A percentile compares a stretch with the other conserved stretches of the same genome.
Evolutionary conservation across 1,140 invertebrate species (phyloP).

Genomic region (Fragariocoptes setiger): DNA sequence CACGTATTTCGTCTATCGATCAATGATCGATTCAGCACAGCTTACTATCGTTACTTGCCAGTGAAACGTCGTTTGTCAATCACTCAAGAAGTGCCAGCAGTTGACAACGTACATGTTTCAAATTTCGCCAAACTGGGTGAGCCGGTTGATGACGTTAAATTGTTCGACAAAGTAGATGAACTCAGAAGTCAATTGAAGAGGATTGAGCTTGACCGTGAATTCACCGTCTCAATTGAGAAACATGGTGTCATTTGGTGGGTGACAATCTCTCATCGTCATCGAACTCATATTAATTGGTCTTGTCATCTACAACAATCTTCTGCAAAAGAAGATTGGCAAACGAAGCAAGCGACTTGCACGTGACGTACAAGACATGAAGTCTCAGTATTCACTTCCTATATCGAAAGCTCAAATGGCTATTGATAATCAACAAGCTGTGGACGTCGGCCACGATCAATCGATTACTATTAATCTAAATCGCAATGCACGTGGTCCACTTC

Average conservation of each 20-base stretch:
- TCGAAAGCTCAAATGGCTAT: too few species aligned
- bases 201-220: neutral
- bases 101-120: neutral
- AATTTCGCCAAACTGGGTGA: neutral
- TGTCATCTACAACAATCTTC: too few species aligned
- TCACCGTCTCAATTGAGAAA: neutral
- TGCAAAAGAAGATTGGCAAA: too few species aligned
- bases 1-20: neutral
- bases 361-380: too few species aligned
- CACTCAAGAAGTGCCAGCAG: neutral
- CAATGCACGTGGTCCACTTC: too few species aligned
- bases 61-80: neutral
- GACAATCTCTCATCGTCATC: too few species aligned
- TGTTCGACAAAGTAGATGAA: neutral
- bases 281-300: too few species aligned
- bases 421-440: too few species aligned
- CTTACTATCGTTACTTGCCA: neutral
- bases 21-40: neutral
- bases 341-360: too few species aligned
- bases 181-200: neutral
- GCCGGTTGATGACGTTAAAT: neutral
- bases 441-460: too few species aligned
- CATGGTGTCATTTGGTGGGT: neutral
- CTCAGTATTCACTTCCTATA: too few species aligned
- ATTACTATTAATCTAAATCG: too few species aligned